Percentiles rank a stretch among this genome's conserved stretches.
phyloP scores from a whole-genome alignment of 2,113 vertebrate species.

The Amblyopsis rosae region DNA sequence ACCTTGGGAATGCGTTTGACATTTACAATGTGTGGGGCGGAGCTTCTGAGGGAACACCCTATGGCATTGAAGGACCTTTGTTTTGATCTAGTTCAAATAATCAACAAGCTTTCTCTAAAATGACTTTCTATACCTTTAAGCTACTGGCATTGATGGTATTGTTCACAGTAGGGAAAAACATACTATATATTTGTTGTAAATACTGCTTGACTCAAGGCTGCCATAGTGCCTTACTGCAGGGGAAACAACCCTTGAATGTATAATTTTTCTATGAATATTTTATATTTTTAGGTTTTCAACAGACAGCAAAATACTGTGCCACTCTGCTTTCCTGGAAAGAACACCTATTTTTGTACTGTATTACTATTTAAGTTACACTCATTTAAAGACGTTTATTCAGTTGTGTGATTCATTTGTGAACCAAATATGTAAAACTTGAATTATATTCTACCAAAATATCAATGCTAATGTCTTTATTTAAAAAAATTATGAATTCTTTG shows the following conservation, averaged over 20 bases:
- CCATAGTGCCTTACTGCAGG: constrained; percentile 73
- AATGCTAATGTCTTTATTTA: constrained; percentile 63
- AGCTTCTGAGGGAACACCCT: too few species aligned
- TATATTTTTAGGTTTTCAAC: constrained; percentile 55
- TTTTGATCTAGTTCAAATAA: too few species aligned
- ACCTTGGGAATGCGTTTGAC: too few species aligned
- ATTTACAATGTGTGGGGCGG: too few species aligned
- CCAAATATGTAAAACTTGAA: constrained; percentile 78
- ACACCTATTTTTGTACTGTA: constrained; percentile 78
- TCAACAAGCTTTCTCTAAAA: background rate
- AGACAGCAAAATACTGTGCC: constrained; percentile 58
- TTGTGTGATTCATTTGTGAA: constrained; percentile 71
- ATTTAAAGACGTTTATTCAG: constrained; percentile 62
- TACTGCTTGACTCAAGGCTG: constrained; percentile 47
- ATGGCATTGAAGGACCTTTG: too few species aligned
- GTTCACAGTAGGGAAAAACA: constrained; percentile 1
- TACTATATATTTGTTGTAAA: background rate
- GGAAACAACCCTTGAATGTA: constrained; percentile 72
- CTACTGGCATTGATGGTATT: constrained; percentile 14
- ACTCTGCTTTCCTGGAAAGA: constrained; percentile 61
- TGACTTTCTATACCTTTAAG: constrained; percentile 6
- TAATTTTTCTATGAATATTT: constrained; percentile 44
- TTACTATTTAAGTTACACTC: constrained; percentile 72
- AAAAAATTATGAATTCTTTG: constrained; percentile 4
- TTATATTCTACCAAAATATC: constrained; percentile 69